Conservation (phyloP, 2,888 invertebrate species). For the Ctenicera cuprea region DNA sequence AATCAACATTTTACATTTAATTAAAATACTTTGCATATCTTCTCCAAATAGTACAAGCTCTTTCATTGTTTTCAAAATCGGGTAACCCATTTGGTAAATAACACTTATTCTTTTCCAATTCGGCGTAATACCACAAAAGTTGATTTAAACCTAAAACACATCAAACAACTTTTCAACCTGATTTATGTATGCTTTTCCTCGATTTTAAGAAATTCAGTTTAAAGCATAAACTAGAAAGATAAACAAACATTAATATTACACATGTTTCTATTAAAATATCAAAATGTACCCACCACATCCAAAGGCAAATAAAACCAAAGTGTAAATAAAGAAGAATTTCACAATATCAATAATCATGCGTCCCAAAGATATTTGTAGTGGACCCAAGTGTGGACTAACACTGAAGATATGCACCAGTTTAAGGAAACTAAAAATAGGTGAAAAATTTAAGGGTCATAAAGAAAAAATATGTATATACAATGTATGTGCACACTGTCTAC, state of each 20-base stretch:
- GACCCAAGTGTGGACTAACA: constrained; percentile 96
- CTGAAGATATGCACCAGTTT: constrained; percentile 98
- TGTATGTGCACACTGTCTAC: neutral
- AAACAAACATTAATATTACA: constrained; percentile 3
- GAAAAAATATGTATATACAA: constrained; percentile 10
- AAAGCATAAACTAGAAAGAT: constrained; percentile 5
- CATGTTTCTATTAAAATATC: constrained; percentile 9
- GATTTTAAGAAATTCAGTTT: constrained; percentile 4
- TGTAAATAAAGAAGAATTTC: constrained; percentile 97
- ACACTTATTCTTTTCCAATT: constrained; percentile 90
- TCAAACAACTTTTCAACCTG: neutral
- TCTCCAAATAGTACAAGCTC: constrained; percentile 91
- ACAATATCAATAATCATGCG: constrained; percentile 96
- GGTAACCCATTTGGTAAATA: constrained; percentile 84
- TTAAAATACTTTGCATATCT: constrained; percentile 87
- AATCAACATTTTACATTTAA: neutral
- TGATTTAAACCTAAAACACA: constrained; percentile 85
- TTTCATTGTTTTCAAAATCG: constrained; percentile 89
- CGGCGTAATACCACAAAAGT: constrained; percentile 94
- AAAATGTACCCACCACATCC: constrained; percentile 86
- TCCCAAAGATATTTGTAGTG: constrained; percentile 93
- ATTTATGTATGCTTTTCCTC: constrained; percentile 2
- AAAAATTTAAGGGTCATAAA: neutral
- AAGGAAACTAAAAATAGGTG: constrained; percentile 81
- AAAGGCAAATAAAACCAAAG: constrained; percentile 94